Conservation (phyloP, 1,140 invertebrate genomes). For the Diorhabda carinulata region DNA sequence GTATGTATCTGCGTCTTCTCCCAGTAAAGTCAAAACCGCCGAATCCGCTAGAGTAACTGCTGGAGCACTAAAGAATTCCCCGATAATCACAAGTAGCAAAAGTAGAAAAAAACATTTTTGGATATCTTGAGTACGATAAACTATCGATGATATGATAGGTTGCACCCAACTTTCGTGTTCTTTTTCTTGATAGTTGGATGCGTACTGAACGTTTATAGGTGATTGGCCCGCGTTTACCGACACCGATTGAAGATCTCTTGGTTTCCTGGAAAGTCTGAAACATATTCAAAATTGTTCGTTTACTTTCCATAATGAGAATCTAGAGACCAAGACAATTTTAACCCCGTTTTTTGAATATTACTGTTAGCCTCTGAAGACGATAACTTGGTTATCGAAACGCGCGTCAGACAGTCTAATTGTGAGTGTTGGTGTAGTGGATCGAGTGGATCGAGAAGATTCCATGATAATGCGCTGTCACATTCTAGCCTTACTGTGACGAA, state of each 20-base stretch:
- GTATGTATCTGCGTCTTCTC: conserved; percentile 89
- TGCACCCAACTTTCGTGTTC: conserved; percentile 77
- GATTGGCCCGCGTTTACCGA: conserved; percentile 59
- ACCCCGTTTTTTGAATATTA: no score
- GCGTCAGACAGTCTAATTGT: no score
- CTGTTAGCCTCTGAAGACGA: no score
- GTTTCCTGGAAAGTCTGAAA: conserved; percentile 27
- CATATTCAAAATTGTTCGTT: no score
- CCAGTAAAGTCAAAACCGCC: conserved; percentile 85
- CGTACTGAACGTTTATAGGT: conserved; percentile 73
- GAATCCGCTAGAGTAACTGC: conserved; percentile 96
- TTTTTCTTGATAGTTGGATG: conserved; percentile 76
- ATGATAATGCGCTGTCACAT: no score
- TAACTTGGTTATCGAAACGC: no score
- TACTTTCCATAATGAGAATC: no score
- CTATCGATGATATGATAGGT: conserved; percentile 89
- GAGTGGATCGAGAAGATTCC: no score
- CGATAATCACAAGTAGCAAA: conserved; percentile 86
- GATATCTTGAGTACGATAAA: conserved; percentile 83
- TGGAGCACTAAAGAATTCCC: conserved; percentile 96
- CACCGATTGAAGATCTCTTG: conserved; percentile 25
- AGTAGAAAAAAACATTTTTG: conserved; percentile 95
- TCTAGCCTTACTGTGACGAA: no score
- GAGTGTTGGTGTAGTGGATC: no score
- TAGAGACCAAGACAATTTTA: no score